Evolutionary conservation across 2,888 invertebrate genomes (phyloP), one percentile per base, ranked within the genome.

Genomic region (Homarus gammarus): DNA sequence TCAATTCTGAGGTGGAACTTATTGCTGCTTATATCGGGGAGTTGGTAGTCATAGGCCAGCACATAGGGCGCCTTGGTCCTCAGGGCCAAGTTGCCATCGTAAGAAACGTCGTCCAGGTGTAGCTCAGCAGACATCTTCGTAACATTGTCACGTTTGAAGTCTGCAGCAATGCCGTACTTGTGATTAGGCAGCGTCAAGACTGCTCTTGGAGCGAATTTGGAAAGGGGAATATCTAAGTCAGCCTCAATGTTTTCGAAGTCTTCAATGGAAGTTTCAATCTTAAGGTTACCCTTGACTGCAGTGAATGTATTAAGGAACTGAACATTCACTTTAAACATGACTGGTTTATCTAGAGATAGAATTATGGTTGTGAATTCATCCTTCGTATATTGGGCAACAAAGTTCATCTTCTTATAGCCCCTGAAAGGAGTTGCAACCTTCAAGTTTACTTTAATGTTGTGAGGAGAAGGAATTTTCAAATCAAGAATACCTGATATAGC

Each of bases 41-140:
- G 40, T 49, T 72, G 64, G 56, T 51, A 72, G 18, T 68, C 36
- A 40, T 56, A 87, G 18, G 81, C 73, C 3, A 87, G 81, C 38
- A 82, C 87, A 10, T 87, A 87, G 10, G 87, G 87, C 18, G 85
- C 89, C 72, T 81, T 89, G 38, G 72, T 89, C 44, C 84, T 84
- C 68, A 89, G 27, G 49, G 33, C 51, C 36, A 81, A 31, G 73
- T 73, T 44, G 22, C 73, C 89, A 22, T 49, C 73, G 64, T 89
- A 70, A 27, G 36, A 56, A 8, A 36, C 73, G 12, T 79, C 81
- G 70, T 89, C 68, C 5, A 89, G 18, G 38, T 40, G 61, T 33
- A 89, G 8, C 33, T 36, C 31, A 18, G 81, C 81, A 31, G 84
- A 72, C 75, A 40, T 49, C 49, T 82, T 51, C 44, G 56, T 33